Percentiles rank a stretch among this genome's conserved stretches.
Evolutionary conservation across 1,140 invertebrate genomes (phyloP).

Genomic region (Anastrepha ludens): DNA sequence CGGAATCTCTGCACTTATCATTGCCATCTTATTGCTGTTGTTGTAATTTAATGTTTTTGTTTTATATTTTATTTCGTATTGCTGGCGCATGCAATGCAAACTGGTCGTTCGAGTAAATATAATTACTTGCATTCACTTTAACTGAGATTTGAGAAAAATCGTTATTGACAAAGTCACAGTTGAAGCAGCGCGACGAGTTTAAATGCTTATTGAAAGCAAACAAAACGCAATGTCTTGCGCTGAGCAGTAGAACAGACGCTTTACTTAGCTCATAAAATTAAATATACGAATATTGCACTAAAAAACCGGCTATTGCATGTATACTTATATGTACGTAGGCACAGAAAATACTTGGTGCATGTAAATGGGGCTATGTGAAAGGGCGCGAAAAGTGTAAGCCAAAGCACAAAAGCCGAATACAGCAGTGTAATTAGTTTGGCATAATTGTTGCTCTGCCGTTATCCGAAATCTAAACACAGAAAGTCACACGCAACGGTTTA

Average conservation of each 20-base stretch:
- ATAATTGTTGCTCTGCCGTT: not conserved
- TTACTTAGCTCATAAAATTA: not conserved
- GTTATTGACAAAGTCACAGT: conserved; percentile 42
- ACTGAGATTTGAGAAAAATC: conserved; percentile 3
- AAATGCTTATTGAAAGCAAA: not conserved
- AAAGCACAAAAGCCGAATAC: not conserved
- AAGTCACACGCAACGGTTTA: not conserved
- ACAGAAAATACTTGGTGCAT: not conserved
- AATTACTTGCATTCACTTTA: conserved; percentile 1
- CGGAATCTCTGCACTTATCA: conserved; percentile 42
- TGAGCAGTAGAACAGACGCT: not conserved
- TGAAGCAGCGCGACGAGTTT: conserved; percentile 15
- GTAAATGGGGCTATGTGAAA: conserved; percentile 10
- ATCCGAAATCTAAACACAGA: not conserved
- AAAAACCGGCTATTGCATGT: not conserved
- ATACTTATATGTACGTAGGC: not conserved
- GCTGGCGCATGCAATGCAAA: not conserved
- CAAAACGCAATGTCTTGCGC: not conserved
- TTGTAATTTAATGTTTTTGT: not conserved
- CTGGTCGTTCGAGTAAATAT: conserved; percentile 33
- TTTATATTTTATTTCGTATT: not conserved
- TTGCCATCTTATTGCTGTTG: conserved; percentile 21
- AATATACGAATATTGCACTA: not conserved
- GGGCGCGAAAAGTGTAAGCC: not conserved
- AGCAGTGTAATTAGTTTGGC: not conserved